Percentiles rank a stretch among this genome's conserved stretches.
Conservation (phyloP, 2,113 vertebrate species). For the Epinephelus cyanopodus region DNA sequence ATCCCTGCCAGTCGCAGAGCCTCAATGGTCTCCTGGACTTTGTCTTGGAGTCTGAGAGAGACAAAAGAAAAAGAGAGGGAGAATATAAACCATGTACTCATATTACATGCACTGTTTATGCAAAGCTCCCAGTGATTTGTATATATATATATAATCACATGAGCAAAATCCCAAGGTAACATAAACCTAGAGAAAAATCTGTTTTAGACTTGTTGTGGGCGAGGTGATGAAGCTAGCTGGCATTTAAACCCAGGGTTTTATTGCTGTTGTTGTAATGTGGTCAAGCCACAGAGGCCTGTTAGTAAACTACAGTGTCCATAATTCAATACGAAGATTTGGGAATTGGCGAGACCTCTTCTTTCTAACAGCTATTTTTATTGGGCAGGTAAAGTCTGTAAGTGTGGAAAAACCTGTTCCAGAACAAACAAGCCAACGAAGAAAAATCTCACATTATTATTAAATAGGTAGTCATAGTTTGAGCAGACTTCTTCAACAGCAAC, state of each 20-base stretch:
- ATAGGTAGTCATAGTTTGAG: not conserved
- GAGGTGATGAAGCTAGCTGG: not conserved
- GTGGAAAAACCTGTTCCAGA: not conserved
- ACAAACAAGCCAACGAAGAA: not conserved
- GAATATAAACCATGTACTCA: too few relatives aligned
- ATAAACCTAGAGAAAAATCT: not conserved
- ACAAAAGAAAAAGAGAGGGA: not conserved
- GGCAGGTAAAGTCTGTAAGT: not conserved
- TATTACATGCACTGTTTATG: not conserved
- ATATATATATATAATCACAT: not conserved
- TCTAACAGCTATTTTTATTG: not conserved
- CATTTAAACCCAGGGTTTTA: not conserved
- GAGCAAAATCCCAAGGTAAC: not conserved
- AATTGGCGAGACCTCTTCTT: not conserved
- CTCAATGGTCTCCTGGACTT: conserved; percentile 97
- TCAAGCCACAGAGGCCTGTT: not conserved
- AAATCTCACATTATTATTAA: not conserved
- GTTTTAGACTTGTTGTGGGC: not conserved
- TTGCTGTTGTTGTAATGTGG: not conserved
- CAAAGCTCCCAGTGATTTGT: not conserved
- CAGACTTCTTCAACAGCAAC: not conserved
- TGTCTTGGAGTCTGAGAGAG: conserved; percentile 91
- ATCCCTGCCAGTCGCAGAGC: conserved; percentile 95
- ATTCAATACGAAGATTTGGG: not conserved
- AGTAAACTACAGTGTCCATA: not conserved